Evolutionary conservation across 2,888 invertebrate species (phyloP).

Genomic region (Mesopsocus fuscifrons): DNA sequence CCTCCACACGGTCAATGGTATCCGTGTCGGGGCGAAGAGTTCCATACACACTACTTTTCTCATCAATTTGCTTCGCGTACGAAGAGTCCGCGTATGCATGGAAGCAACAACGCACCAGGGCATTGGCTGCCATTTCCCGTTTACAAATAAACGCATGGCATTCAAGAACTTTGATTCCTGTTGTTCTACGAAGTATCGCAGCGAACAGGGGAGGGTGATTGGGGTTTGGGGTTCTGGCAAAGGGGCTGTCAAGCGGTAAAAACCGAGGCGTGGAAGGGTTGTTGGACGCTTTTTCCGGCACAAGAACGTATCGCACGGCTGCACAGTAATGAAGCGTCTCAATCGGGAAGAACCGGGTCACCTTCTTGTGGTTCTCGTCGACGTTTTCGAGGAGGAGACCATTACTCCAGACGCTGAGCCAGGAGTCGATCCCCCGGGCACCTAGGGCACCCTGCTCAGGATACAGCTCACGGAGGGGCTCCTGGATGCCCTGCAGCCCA

Average conservation of each 20-base stretch:
- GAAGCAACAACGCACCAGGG: conserved; percentile 91
- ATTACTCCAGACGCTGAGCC: conserved; percentile 94
- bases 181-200: conserved; percentile 84
- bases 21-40: conserved; percentile 27
- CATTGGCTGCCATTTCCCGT: conserved; percentile 91
- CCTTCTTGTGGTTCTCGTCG: conserved; percentile 84
- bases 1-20: conserved; percentile 30
- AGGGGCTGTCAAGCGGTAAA: conserved; percentile 87
- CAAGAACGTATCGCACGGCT: conserved; percentile 71
- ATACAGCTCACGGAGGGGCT: conserved; percentile 87
- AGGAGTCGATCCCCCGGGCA: conserved; percentile 82
- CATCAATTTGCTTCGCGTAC: conserved; percentile 62
- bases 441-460: conserved; percentile 82
- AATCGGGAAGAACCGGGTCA: conserved; percentile 90
- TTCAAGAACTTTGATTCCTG: conserved; percentile 93
- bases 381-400: conserved; percentile 90
- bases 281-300: conserved; percentile 34
- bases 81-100: conserved; percentile 94
- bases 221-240: conserved; percentile 78
- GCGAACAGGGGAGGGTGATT: conserved; percentile 94
- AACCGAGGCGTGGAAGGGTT: conserved; percentile 61
- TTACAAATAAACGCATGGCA: conserved; percentile 98
- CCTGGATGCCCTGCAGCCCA: conserved; percentile 92
- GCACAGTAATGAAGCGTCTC: conserved; percentile 91
- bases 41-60: conserved; percentile 34